These are phyloP conservation scores for Oncorhynchus keta DNA, from an alignment of 2,113 vertebrate species.

Conservation along the genomic window DNA sequence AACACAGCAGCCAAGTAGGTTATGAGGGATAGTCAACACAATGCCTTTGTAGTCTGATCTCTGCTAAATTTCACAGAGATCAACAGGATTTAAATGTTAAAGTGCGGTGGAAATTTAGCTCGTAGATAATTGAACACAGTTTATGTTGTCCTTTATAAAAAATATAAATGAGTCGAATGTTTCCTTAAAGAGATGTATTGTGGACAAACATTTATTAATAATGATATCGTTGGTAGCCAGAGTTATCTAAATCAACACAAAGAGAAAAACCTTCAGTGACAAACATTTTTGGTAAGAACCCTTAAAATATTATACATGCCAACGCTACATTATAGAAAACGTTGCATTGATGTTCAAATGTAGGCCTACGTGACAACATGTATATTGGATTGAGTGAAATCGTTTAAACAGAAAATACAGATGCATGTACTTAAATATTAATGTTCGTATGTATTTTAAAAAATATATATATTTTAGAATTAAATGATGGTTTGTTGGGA, in stretches of 20 bases:
- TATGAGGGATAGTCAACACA: conserved; percentile 15
- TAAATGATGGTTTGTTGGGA: background rate
- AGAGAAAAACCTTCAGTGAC: too few relatives aligned
- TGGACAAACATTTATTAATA: background rate
- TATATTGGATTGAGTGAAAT: too few relatives aligned
- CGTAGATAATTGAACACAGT: background rate
- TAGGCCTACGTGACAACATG: too few relatives aligned
- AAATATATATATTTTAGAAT: background rate
- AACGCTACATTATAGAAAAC: background rate
- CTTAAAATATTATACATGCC: too few relatives aligned
- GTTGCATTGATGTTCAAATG: background rate
- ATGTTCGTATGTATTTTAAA: background rate
- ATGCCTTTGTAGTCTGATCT: background rate
- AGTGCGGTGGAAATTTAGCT: background rate
- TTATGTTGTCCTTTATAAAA: background rate
- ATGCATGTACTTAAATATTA: background rate
- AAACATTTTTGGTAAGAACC: too few relatives aligned
- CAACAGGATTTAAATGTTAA: background rate
- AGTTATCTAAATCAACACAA: too few relatives aligned
- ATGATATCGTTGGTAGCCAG: background rate
- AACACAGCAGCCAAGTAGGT: conserved; percentile 22
- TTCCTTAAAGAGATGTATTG: background rate
- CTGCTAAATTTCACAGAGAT: background rate
- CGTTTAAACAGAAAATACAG: too few relatives aligned
- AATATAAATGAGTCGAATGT: too few relatives aligned